These are phyloP conservation scores for Lepetodrilus schrolli DNA, from an alignment of 2,888 invertebrate genomes.

Conservation along the genomic window DNA sequence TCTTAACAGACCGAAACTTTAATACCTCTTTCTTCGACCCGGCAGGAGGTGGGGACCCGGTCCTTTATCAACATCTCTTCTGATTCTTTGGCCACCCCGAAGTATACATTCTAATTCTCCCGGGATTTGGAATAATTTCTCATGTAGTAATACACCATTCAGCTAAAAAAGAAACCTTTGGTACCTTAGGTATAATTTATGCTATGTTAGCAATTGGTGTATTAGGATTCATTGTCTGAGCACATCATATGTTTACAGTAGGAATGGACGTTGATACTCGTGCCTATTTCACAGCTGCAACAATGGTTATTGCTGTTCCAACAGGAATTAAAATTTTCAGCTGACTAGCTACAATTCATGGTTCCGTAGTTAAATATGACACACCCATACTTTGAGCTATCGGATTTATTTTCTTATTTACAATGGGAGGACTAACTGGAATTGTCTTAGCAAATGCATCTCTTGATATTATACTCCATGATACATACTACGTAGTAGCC, in stretches of 20 bases:
- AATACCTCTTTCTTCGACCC: slow-evolving; percentile 89
- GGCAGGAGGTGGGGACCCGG: slow-evolving; percentile 86
- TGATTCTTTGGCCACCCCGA: slow-evolving; percentile 92
- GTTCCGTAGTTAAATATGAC: slow-evolving; percentile 80
- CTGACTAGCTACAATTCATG: slow-evolving; percentile 80
- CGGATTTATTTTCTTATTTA: slow-evolving; percentile 87
- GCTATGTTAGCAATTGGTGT: slow-evolving; percentile 89
- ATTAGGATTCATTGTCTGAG: slow-evolving; percentile 89
- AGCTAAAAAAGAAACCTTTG: slow-evolving; percentile 84
- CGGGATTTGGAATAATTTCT: slow-evolving; percentile 87
- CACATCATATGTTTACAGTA: slow-evolving; percentile 89
- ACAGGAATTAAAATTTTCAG: slow-evolving; percentile 90
- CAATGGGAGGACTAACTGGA: slow-evolving; percentile 80
- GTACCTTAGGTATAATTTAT: slow-evolving; percentile 85
- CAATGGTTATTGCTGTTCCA: slow-evolving; percentile 88
- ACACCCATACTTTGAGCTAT: slow-evolving; percentile 81
- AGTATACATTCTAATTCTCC: slow-evolving; percentile 90
- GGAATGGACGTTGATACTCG: slow-evolving; percentile 89
- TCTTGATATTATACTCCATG: slow-evolving; percentile 85
- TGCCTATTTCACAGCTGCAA: slow-evolving; percentile 88
- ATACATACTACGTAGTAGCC: slow-evolving; percentile 89
- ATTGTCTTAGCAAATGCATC: slow-evolving; percentile 81
- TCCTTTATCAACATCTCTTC: slow-evolving; percentile 88
- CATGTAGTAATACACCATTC: slow-evolving; percentile 82
- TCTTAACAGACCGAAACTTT: slow-evolving; percentile 86